Evolutionary conservation across 2,113 vertebrate genomes (phyloP).

Genomic region (Fregetta grallaria): DNA sequence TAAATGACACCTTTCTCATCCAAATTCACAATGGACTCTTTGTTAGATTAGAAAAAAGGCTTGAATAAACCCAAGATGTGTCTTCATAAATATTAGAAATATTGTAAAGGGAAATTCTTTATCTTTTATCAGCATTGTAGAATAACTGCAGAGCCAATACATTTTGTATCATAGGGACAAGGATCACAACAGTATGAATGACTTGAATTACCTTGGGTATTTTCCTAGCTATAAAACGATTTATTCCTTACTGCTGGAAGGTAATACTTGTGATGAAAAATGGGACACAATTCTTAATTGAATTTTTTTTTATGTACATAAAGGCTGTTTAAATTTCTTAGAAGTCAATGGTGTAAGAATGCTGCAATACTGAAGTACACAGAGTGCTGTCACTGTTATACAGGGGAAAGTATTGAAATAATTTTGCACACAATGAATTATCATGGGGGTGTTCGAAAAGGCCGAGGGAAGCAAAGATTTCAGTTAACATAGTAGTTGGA

Average conservation of each 20-base stretch:
- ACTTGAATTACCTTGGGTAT: constrained; percentile 66
- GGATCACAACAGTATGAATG: constrained; percentile 54
- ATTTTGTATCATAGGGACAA: constrained; percentile 24
- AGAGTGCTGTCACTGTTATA: constrained; percentile 36
- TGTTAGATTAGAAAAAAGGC: constrained; percentile 43
- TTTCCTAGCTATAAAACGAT: constrained; percentile 44
- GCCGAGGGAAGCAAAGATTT: background rate
- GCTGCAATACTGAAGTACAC: background rate
- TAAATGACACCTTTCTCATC: background rate
- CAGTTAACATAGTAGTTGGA: background rate
- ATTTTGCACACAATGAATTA: constrained; percentile 37
- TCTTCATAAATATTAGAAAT: constrained; percentile 64
- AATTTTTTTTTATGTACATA: constrained; percentile 44
- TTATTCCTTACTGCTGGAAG: constrained; percentile 61
- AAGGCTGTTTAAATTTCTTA: constrained; percentile 60
- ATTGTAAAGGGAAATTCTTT: constrained; percentile 27
- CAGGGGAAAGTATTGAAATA: constrained; percentile 30
- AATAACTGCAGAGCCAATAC: constrained; percentile 41
- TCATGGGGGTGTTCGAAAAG: constrained; percentile 1
- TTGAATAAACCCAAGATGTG: constrained; percentile 30
- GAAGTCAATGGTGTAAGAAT: constrained; percentile 4
- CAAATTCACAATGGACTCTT: constrained; percentile 39
- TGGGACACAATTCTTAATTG: constrained; percentile 61
- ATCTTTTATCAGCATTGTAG: constrained; percentile 23
- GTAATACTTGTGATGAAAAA: constrained; percentile 67